Evolutionary conservation across 2,888 invertebrate genomes (phyloP), one percentile per base, ranked within the genome.

Genomic region (Melanotus villosus): DNA sequence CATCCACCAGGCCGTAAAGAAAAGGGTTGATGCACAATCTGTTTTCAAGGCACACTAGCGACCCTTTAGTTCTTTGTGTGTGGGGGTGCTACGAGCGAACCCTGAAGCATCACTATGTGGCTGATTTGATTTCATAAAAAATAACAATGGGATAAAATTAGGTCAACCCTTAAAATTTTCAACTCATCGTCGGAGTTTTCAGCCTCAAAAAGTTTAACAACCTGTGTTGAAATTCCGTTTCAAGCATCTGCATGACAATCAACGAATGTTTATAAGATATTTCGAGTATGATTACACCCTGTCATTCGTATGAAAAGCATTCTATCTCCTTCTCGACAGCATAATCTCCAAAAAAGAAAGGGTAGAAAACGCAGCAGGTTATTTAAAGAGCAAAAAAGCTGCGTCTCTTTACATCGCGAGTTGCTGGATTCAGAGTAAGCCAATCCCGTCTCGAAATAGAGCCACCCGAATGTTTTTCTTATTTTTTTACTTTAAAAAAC

Each of bases 1-100:
- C 41, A 64, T 58, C 45, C 47, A 60, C 43, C 56, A 43, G 56
- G 19, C 58, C 16, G 47, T 47, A 54, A 19, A 38, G 14, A 38
- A 57, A 57, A 38, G 73, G 73, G 70, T 73, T 73, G 63, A 68
- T 34, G 69, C 71, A 56, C 63, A 66, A 70, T 71, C 68, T 64
- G 68, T 56, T 70, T 73, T 72, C 64, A 68, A 73, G 72, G 72
- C 68, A 72, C 75, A 75, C 73, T 75, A 75, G 71, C 71, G 72
- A 74, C 72, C 75, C 73, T 72, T 75, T 73, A 18, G 18, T 67
- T 58, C 57, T 58, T 71, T 67, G 52, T 32, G 2, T 16, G 32
- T 9, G 18, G 16, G 32, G 32, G 32, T 7, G 26, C 4, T 26
- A 7, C n/a, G 26, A 26, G 26, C 52, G 26, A 30, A 26, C 23